These are phyloP conservation scores for Dinoponera quadriceps DNA, from an alignment of 1,140 invertebrate species.

Conservation along the genomic window DNA sequence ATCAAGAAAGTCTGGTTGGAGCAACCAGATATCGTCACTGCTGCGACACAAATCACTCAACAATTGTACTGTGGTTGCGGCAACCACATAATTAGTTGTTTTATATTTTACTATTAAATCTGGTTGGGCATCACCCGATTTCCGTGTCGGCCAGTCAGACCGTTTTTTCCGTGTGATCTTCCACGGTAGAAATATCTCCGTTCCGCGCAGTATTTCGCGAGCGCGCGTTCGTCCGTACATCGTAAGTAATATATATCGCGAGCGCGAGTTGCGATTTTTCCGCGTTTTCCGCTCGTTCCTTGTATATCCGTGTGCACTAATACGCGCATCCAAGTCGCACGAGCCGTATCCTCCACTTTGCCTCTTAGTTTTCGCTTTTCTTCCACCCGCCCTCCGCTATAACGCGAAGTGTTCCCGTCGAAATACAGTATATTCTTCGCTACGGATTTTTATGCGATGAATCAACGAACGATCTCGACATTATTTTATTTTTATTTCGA, in stretches of 20 bases:
- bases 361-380: slow-evolving; percentile 38
- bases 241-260: not conserved
- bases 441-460: not conserved
- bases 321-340: slow-evolving; percentile 33
- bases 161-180: no score
- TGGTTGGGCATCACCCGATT: no score
- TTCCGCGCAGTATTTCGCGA: slow-evolving; percentile 6
- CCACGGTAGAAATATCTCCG: slow-evolving; percentile 23
- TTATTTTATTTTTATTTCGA: no score
- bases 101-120: no score
- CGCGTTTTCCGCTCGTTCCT: slow-evolving; percentile 29
- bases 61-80: no score
- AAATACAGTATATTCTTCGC: slow-evolving; percentile 2
- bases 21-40: no score
- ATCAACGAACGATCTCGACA: not conserved
- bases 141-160: no score
- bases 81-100: no score
- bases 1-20: no score
- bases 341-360: slow-evolving; percentile 13
- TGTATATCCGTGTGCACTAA: slow-evolving; percentile 31
- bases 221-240: not conserved
- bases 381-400: not conserved
- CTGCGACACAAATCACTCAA: no score
- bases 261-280: slow-evolving; percentile 33
- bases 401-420: not conserved